phyloP scores from a whole-genome alignment of 2,113 vertebrate species.

The Tringa solitaria region DNA sequence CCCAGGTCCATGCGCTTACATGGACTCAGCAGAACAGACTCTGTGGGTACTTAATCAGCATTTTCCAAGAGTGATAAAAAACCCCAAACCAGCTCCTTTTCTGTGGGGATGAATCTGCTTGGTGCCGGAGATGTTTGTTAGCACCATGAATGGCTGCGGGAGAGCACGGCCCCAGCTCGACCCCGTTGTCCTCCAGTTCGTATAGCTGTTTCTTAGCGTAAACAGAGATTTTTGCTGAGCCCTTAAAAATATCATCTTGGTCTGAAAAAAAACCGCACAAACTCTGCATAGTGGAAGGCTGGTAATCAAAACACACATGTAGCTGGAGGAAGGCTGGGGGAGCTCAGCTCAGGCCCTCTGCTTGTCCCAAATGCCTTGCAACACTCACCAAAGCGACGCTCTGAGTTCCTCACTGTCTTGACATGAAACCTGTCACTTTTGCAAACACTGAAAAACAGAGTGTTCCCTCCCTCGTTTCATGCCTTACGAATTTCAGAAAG shows the following conservation, averaged over 20 bases:
- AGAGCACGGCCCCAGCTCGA: slow-evolving; percentile 11
- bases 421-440: not conserved
- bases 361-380: not conserved
- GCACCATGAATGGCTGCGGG: not conserved
- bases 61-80: not conserved
- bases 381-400: not conserved
- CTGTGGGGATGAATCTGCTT: not conserved
- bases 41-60: not conserved
- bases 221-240: slow-evolving; percentile 24
- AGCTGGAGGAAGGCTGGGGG: not conserved
- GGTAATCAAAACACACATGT: not conserved
- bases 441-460: not conserved
- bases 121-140: not conserved
- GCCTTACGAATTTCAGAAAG: not conserved
- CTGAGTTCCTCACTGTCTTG: not conserved
- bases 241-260: not conserved
- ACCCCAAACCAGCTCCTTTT: not conserved
- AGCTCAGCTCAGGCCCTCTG: fast-evolving
- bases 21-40: not conserved
- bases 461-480: not conserved
- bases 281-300: not conserved
- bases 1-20: not conserved
- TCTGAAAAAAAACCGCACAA: not conserved
- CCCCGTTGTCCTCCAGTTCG: not conserved
- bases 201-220: not conserved